Evolutionary conservation across 2,888 invertebrate genomes (phyloP), one percentile per base, ranked within the genome.

Genomic region (Sclerodermus sp.): DNA sequence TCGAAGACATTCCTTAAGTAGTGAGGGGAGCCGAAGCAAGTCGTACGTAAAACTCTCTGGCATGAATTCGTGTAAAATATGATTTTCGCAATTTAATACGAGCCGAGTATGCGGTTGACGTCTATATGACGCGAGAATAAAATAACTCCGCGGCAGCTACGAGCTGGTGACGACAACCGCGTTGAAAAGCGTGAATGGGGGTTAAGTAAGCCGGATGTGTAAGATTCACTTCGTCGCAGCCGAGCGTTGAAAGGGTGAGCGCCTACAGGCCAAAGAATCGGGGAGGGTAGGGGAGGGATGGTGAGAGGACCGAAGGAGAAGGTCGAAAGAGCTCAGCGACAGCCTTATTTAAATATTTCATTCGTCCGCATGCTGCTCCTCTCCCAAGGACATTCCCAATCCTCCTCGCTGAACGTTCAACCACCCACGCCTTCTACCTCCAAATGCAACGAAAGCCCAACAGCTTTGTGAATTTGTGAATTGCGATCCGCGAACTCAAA

Each of bases 311-410:
- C 8, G 37, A 38, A 45, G 45, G 41, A 16, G 39, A 42, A 44
- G 43, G 45, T 37, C 38, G 37, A 17, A 36, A 47, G 45, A 34
- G 46, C 34, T 32, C 36, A 45, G 42, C 51, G 45, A 44, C 37
- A 34, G 46, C 49, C 55, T 57, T 57, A 64, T 65, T 65, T 68
- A 63, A 66, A 68, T 70, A 67, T 67, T 68, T 68, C 59, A 68
- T 66, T 65, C 59, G 53, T 34, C 47, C 59, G 55, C 58, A 57
- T 23, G 23, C 23, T 67, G 57, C 57, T 61, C 58, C 46, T 40
- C 30, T 23, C 47, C 51, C 57, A 54, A 58, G 60, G 55, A 62
- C 63, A 62, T 64, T 66, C 61, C 59, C 63, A 60, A 66, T 64
- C 64, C 60, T 54, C 53, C 53, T 34, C 12, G 34, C 34, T 14